Percentiles rank a stretch among this genome's conserved stretches.
These are phyloP conservation scores for Coremacera marginata DNA, from an alignment of 2,888 invertebrate genomes.

Conservation along the genomic window DNA sequence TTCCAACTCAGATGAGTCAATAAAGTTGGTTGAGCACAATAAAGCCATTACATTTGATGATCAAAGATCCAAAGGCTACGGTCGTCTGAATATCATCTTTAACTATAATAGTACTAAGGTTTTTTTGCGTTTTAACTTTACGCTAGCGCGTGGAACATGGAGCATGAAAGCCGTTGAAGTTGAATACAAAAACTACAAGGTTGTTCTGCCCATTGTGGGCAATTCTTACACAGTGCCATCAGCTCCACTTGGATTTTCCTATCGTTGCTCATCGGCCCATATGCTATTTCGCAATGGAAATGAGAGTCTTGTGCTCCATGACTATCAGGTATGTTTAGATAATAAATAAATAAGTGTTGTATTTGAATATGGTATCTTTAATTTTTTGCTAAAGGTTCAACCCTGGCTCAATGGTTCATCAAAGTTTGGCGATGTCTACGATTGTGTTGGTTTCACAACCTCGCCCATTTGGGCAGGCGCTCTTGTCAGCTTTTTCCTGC, in stretches of 20 bases:
- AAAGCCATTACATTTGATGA: conserved; percentile 64
- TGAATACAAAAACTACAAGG: conserved; percentile 66
- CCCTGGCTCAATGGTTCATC: conserved; percentile 71
- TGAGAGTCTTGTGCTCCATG: conserved; percentile 70
- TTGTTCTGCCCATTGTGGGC: conserved; percentile 57
- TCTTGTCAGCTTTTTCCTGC: conserved; percentile 82
- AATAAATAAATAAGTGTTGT: not conserved
- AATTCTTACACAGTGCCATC: conserved; percentile 64
- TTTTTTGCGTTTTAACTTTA: conserved; percentile 73
- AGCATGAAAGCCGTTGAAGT: conserved; percentile 73
- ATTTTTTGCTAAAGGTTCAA: conserved; percentile 70
- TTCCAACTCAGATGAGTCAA: conserved; percentile 52
- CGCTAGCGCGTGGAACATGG: conserved; percentile 71
- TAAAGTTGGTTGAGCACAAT: conserved; percentile 57
- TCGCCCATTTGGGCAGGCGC: conserved; percentile 94
- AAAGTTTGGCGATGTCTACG: conserved; percentile 82
- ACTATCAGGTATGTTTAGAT: conserved; percentile 70
- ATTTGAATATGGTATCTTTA: not conserved
- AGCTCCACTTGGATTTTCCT: conserved; percentile 73
- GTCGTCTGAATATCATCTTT: conserved; percentile 63
- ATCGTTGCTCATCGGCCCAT: conserved; percentile 70
- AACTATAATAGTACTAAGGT: conserved; percentile 68
- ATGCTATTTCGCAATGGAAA: conserved; percentile 71
- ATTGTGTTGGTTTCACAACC: conserved; percentile 92
- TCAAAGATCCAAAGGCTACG: conserved; percentile 57